Percentiles rank a stretch among this genome's conserved stretches.
These are phyloP conservation scores for Temnothorax nylanderi DNA, from an alignment of 1,140 invertebrate genomes.

Conservation along the genomic window DNA sequence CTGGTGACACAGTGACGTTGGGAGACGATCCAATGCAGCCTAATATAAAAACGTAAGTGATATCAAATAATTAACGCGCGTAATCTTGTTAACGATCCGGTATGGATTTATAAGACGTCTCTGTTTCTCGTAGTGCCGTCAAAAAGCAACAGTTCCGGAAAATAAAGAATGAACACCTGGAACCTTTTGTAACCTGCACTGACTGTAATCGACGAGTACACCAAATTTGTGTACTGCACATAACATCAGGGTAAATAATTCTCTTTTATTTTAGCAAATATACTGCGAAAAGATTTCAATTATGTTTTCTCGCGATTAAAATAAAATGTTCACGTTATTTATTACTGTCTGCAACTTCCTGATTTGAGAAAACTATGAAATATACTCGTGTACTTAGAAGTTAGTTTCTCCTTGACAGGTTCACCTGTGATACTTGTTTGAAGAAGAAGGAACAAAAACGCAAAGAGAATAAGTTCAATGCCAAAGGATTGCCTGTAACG, in stretches of 20 bases:
- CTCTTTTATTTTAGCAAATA: neutral
- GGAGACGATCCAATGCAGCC: conserved; percentile 98
- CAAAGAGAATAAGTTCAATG: conserved; percentile 99
- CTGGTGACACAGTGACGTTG: conserved; percentile 98
- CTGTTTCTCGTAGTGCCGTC: conserved; percentile 90
- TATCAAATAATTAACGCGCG: neutral
- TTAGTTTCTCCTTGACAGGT: conserved; percentile 84
- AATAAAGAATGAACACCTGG: conserved; percentile 99
- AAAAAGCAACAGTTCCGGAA: conserved; percentile 99
- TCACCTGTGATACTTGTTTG: conserved; percentile 97
- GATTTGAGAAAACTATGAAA: neutral
- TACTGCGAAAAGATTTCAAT: no score
- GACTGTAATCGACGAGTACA: conserved; percentile 99
- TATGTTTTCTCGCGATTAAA: neutral
- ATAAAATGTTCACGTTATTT: neutral
- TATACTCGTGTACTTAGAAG: neutral
- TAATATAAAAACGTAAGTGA: conserved; percentile 97
- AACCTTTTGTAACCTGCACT: conserved; percentile 98
- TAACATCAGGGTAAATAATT: conserved; percentile 94
- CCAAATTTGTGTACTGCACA: conserved; percentile 98
- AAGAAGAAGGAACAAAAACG: conserved; percentile 96
- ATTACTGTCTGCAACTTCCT: neutral
- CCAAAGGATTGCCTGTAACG: conserved; percentile 96
- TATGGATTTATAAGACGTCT: neutral
- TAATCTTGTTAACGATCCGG: neutral